A percentile compares a stretch with the other conserved stretches of the same genome.
Conservation (phyloP, 1,140 invertebrate genomes). For the Hyposmocoma kahamanoa region DNA sequence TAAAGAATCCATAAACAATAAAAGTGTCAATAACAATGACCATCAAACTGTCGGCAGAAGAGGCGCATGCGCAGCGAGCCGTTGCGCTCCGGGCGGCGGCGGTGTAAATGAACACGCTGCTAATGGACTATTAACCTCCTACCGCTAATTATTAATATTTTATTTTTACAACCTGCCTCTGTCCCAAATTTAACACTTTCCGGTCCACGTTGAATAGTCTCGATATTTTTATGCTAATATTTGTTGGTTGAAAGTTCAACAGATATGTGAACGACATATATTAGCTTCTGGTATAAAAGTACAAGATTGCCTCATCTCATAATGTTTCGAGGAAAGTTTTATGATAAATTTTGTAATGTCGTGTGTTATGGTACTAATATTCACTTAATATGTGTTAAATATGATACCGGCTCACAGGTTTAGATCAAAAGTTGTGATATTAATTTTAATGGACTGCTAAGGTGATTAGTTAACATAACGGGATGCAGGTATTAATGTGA, state of each 20-base stretch:
- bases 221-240: constrained; percentile 45
- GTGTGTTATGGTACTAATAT: constrained; percentile 20
- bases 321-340: constrained; percentile 21
- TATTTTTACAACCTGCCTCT: constrained; percentile 43
- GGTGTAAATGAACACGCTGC: constrained; percentile 29
- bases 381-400: constrained; percentile 19
- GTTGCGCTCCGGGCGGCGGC: neutral
- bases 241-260: constrained; percentile 48
- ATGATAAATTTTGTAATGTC: constrained; percentile 11
- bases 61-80: constrained; percentile 14
- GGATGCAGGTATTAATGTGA: neutral
- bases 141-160: constrained; percentile 54
- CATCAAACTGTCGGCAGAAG: constrained; percentile 20
- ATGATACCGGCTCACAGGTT: constrained; percentile 21
- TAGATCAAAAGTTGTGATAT: constrained; percentile 13
- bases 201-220: constrained; percentile 32
- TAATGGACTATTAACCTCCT: constrained; percentile 49
- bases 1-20: constrained; percentile 1
- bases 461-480: neutral
- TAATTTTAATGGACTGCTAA: constrained; percentile 9
- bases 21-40: constrained; percentile 18
- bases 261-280: constrained; percentile 24
- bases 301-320: constrained; percentile 23
- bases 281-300: constrained; percentile 27
- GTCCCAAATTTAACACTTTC: constrained; percentile 49